Conservation (phyloP, 2,113 vertebrate species). For the Hirundichthys speculiger region DNA sequence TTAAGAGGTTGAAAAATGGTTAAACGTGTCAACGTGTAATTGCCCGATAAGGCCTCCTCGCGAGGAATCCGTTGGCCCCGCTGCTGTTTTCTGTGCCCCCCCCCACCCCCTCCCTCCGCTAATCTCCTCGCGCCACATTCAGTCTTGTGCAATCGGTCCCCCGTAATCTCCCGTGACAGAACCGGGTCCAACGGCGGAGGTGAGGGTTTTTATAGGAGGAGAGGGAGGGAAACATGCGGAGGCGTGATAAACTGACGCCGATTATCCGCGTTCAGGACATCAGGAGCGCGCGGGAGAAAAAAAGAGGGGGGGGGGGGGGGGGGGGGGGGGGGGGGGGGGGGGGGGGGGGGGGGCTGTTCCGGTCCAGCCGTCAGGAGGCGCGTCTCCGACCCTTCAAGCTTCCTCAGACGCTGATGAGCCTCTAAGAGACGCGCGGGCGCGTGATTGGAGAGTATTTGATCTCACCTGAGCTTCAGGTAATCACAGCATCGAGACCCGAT, state of each 20-base stretch:
- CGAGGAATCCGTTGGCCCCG: conserved; percentile 97
- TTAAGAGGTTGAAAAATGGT: conserved; percentile 98
- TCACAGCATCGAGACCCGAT: conserved; percentile 9
- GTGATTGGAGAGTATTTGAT: neutral
- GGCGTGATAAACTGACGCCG: conserved; percentile 98
- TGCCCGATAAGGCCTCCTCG: conserved; percentile 99
- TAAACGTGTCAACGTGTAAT: conserved; percentile 99
- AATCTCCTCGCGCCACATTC: conserved; percentile 97
- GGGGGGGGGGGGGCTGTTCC: neutral
- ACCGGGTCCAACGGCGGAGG: conserved; percentile 92
- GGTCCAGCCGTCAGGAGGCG: neutral
- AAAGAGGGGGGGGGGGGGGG: too few species aligned
- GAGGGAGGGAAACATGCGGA: conserved; percentile 93
- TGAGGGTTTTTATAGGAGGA: conserved; percentile 89
- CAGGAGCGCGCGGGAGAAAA: conserved; percentile 81
- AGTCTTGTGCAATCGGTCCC: conserved; percentile 97
- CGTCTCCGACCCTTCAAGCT: neutral
- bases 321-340: too few species aligned
- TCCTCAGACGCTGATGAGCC: neutral
- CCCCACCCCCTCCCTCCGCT: conserved; percentile 85
- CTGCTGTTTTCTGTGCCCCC: conserved; percentile 93
- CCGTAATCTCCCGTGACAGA: conserved; percentile 97
- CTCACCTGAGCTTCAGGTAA: conserved; percentile 28
- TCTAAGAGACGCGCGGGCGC: neutral
- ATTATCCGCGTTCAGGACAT: conserved; percentile 98